These are phyloP conservation scores for Unio delphinus DNA, from an alignment of 2,888 invertebrate species.

Conservation along the genomic window DNA sequence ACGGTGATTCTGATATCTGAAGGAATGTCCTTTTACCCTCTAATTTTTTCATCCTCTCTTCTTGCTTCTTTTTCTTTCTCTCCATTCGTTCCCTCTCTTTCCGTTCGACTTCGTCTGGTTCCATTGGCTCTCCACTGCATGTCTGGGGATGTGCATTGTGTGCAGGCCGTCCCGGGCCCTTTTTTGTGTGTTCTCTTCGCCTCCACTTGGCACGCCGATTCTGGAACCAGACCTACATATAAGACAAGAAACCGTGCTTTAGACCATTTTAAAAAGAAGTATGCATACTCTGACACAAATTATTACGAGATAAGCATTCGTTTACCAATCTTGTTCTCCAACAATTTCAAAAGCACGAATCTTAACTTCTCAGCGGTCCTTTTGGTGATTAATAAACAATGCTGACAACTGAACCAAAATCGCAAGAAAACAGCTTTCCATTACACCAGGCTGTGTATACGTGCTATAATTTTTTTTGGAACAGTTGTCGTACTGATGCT, in stretches of 20 bases:
- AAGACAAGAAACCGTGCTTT: constrained; percentile 8
- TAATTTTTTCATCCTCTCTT: constrained; percentile 81
- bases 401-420: too few species aligned
- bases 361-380: too few species aligned
- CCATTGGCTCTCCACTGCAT: constrained; percentile 97
- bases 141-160: constrained; percentile 99
- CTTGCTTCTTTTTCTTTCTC: constrained; percentile 87
- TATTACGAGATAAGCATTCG: too few species aligned
- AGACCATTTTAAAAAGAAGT: too few species aligned
- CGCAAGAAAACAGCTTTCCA: too few species aligned
- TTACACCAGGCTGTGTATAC: too few species aligned
- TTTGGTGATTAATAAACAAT: too few species aligned
- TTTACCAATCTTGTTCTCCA: too few species aligned
- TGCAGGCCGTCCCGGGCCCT: constrained; percentile 97
- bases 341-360: too few species aligned
- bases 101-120: constrained; percentile 78
- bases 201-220: constrained; percentile 99
- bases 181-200: constrained; percentile 98
- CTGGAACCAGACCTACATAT: constrained; percentile 97
- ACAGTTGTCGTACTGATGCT: too few species aligned
- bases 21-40: constrained; percentile 47
- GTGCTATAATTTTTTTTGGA: too few species aligned
- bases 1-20: constrained; percentile 4
- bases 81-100: constrained; percentile 70
- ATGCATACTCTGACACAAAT: too few species aligned